Evolutionary conservation across 1,140 invertebrate species (phyloP).

Genomic region (Drosophila repleta): DNA sequence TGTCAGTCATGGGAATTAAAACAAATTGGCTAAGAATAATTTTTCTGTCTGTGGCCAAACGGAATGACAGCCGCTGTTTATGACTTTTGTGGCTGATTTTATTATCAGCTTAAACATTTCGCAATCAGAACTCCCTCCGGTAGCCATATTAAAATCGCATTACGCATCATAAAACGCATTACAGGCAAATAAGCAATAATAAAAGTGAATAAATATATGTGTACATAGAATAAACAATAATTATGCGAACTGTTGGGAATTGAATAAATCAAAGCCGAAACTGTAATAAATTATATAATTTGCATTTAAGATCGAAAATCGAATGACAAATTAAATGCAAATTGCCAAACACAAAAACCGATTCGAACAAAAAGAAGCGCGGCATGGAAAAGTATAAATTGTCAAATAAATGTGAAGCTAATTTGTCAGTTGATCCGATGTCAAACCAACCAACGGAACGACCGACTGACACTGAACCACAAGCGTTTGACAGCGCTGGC

Average conservation of each 20-base stretch:
- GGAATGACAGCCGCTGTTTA: not conserved
- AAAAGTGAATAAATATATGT: conserved; percentile 35
- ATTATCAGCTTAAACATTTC: conserved; percentile 24
- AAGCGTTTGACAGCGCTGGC: not conserved
- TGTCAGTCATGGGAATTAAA: conserved; percentile 47
- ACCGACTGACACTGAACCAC: not conserved
- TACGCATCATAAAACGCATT: conserved; percentile 45
- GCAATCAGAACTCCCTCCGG: conserved; percentile 40
- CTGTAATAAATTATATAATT: conserved; percentile 73
- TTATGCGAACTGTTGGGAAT: conserved; percentile 13
- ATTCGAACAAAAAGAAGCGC: conserved; percentile 36
- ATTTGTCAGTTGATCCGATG: conserved; percentile 65
- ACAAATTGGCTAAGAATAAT: conserved; percentile 38
- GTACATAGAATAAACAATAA: conserved; percentile 49
- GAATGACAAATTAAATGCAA: conserved; percentile 43
- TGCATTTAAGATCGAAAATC: conserved; percentile 66
- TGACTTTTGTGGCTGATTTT: conserved; percentile 2
- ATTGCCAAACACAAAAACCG: conserved; percentile 34
- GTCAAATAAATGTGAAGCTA: conserved; percentile 71
- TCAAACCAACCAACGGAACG: not conserved
- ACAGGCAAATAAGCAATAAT: conserved; percentile 28
- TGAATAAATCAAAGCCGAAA: conserved; percentile 65
- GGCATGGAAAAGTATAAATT: conserved; percentile 43
- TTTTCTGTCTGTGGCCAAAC: conserved; percentile 46
- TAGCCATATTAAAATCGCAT: conserved; percentile 57